Evolutionary conservation across 2,113 vertebrate genomes (phyloP), one percentile per base, ranked within the genome.

Genomic region (Chelonoidis abingdonii): DNA sequence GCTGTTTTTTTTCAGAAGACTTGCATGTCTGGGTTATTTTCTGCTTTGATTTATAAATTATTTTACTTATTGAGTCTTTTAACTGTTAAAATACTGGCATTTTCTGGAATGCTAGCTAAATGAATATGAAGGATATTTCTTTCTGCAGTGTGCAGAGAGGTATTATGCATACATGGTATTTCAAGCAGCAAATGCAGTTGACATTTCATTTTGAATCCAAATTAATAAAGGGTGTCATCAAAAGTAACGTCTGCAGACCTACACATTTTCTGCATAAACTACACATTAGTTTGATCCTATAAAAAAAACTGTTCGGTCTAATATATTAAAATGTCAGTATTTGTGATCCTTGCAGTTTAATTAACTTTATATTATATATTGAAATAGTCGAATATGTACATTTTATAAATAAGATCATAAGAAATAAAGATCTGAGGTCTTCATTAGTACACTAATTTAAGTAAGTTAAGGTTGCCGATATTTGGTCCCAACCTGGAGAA

Each of bases 141-240:
- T 3, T 85, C 92, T 91, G 31, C n/a, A 62, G 4, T 90, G 94
- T 35, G 19, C 84, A 80, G 3, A 83, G 31, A 4, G 89, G 54
- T 87, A 59, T 80, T 93, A 69, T n/a, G 72, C 31, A 17, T 93
- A 22, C 27, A 4, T 87, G 75, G 25, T 75, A 75, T 82, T 94
- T 90, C 19, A 91, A 75, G 38, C 22, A 84, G 25, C 41, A 92
- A 95, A 79, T 89, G 17, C 21, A 91, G 41, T 41, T 94, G 86
- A 38, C n/a, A 53, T 69, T 91, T 94, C 8, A 31, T 75, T 95
- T 89, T 81, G 27, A 86, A 65, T 91, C 50, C 59, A 38, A 93
- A 89, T 87, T 91, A 90, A 80, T 59, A 50, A 25, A 19, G 82
- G 8, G 1, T 44, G 49, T 89, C 52, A 78, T 29, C 25, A 94